Evolutionary conservation across 2,113 vertebrate species (phyloP).

Genomic region (Triplophysa tibetana): DNA sequence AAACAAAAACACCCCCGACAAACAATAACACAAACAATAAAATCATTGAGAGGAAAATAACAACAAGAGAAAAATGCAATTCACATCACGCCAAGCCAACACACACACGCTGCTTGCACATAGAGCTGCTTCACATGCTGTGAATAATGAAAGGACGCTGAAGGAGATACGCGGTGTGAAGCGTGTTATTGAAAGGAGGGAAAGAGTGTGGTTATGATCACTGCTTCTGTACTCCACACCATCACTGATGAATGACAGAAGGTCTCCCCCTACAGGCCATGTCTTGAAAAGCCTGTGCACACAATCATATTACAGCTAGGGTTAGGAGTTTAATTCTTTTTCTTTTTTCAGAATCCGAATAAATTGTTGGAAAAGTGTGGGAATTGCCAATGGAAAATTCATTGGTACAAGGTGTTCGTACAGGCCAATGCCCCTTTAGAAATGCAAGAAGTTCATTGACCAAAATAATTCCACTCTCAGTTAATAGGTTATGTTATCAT

Average conservation of each 20-base stretch:
- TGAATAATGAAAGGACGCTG: constrained; percentile 44
- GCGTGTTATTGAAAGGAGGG: neutral
- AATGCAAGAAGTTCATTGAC: neutral
- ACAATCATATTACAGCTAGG: neutral
- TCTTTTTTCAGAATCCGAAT: too few relatives aligned
- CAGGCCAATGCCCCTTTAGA: neutral
- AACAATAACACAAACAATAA: constrained; percentile 72
- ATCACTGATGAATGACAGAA: neutral
- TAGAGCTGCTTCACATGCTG: constrained; percentile 41
- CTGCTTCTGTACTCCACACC: neutral
- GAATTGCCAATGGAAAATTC: too few relatives aligned
- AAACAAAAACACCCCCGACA: constrained; percentile 72
- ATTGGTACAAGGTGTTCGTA: too few relatives aligned
- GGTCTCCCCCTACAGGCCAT: neutral
- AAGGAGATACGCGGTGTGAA: neutral
- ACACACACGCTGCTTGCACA: constrained; percentile 37
- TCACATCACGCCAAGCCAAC: constrained; percentile 49
- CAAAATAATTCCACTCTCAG: neutral
- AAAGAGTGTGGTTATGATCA: neutral
- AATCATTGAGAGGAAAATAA: constrained; percentile 65
- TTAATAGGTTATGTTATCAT: neutral
- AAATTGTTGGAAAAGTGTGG: too few relatives aligned
- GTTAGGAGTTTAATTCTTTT: too few relatives aligned
- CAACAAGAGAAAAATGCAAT: constrained; percentile 55
- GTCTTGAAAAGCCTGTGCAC: neutral